Evolutionary conservation across 2,888 invertebrate species (phyloP).

Genomic region (Chrysodeixis includens): DNA sequence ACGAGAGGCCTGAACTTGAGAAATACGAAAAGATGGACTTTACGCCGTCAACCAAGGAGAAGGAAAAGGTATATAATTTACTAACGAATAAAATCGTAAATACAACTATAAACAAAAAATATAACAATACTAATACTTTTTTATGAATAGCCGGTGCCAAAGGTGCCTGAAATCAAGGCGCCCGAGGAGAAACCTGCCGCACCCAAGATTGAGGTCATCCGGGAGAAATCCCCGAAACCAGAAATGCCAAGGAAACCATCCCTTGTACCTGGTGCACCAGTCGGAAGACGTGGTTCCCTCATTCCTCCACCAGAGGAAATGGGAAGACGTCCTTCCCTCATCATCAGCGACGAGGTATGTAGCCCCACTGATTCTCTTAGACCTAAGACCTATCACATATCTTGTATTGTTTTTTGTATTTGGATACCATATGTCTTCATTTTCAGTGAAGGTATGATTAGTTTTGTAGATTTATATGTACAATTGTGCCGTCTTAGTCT

Average conservation of each 20-base stretch:
- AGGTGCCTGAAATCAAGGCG: conserved; percentile 92
- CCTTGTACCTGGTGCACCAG: conserved; percentile 89
- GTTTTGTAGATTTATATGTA: conserved; percentile 64
- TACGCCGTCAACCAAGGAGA: conserved; percentile 85
- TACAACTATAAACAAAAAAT: too few relatives aligned
- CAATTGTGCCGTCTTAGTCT: conserved; percentile 71
- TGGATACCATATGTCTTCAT: conserved; percentile 67
- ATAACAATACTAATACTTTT: background rate
- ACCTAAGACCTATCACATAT: conserved; percentile 32
- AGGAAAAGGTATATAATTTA: conserved; percentile 70
- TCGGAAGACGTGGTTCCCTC: conserved; percentile 93
- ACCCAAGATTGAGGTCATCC: conserved; percentile 96
- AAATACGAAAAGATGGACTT: conserved; percentile 90
- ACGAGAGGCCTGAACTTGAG: conserved; percentile 93
- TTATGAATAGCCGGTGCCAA: conserved; percentile 72
- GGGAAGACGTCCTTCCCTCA: conserved; percentile 95
- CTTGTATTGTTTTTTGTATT: conserved; percentile 54
- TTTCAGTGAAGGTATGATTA: conserved; percentile 77
- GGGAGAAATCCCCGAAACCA: conserved; percentile 92
- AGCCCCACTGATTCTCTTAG: conserved; percentile 44
- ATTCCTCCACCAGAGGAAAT: conserved; percentile 96
- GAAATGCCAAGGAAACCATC: conserved; percentile 93
- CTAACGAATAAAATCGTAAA: background rate
- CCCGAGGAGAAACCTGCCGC: conserved; percentile 90
- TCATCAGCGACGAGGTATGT: conserved; percentile 98